phyloP scores from a whole-genome alignment of 2,888 invertebrate genomes.

The Ormyrus thymus region DNA sequence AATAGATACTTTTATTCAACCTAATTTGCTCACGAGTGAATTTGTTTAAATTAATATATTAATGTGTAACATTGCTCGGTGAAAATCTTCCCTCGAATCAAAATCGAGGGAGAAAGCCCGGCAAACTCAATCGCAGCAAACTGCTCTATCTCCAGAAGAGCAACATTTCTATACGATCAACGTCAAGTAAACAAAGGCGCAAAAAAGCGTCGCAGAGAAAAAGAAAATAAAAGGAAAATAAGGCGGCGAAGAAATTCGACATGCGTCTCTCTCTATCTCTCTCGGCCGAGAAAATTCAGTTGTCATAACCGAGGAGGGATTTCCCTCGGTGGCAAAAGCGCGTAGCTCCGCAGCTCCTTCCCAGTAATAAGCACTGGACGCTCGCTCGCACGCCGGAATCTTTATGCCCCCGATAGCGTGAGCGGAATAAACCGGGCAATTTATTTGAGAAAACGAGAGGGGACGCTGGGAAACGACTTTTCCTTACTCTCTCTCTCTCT shows the following conservation, averaged over 20 bases:
- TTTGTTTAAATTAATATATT: no score
- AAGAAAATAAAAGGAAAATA: neutral
- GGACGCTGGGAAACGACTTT: conserved; percentile 27
- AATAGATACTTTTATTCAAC: no score
- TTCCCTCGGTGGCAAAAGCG: conserved; percentile 5
- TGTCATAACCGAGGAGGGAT: conserved; percentile 46
- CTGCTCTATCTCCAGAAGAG: conserved; percentile 2
- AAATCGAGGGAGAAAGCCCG: no score
- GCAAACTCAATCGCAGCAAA: neutral
- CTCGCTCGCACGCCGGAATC: conserved; percentile 14
- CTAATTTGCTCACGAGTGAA: no score
- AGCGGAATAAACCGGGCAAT: conserved; percentile 52
- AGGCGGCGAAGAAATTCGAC: conserved; percentile 24
- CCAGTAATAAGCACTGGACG: conserved; percentile 39
- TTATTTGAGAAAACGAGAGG: conserved; percentile 47
- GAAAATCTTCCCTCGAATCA: no score
- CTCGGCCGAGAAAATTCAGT: conserved; percentile 42
- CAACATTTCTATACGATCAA: conserved; percentile 25
- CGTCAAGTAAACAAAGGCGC: neutral
- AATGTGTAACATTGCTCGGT: no score
- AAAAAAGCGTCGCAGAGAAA: neutral
- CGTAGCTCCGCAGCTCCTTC: neutral
- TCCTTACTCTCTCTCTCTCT: conserved; percentile 4
- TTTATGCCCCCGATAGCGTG: conserved; percentile 52
- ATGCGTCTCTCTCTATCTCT: neutral